Evolutionary conservation across 1,140 invertebrate species (phyloP), one percentile per base, ranked within the genome.

Genomic region (Drosophila saltans): DNA sequence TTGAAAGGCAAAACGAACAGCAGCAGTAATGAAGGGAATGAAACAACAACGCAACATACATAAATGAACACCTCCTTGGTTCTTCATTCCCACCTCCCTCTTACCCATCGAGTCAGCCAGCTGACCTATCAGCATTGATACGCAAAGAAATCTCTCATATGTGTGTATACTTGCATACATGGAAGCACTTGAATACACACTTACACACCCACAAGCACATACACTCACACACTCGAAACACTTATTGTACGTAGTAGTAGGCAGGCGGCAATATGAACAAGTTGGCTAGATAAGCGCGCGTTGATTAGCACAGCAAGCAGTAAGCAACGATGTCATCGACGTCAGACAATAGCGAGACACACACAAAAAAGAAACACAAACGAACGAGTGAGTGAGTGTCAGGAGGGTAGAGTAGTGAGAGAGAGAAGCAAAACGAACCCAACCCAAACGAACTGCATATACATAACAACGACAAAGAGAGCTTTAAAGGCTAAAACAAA

Each of bases 251-350:
- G 45, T 26, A 52, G 21, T 52, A 26, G 45, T 52, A 26, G 45
- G 41, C 8, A 60, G 21, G 36, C 41, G 30, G 9, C 41, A 43
- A 41, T 55, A 43, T 65, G 62, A 72, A 69, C 68, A 78, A 73
- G 83, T 68, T 81, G 79, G 69, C 79, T 82, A 85, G 82, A 85
- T 85, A 85, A 85, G 82, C 78, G 79, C 68, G 75, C 82, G 75
- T 79, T 85, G 82, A 85, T 85, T 85, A 85, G 82, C 45, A 24
- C 45, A 52, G 45, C 21, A 52, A 8, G 4, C 3, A 36, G 45
- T 48, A 48, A 52, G 45, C 45, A 52, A 26, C 45, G 45, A 52
- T 52, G 45, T 52, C 81, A 66, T 74, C 66, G 41, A 76, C 66
- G 75, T 75, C 78, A 79, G 73, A 85, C 82, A 85, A 85, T 86